These are phyloP conservation scores for Stegastes partitus DNA, from an alignment of 2,113 vertebrate species.

Conservation along the genomic window DNA sequence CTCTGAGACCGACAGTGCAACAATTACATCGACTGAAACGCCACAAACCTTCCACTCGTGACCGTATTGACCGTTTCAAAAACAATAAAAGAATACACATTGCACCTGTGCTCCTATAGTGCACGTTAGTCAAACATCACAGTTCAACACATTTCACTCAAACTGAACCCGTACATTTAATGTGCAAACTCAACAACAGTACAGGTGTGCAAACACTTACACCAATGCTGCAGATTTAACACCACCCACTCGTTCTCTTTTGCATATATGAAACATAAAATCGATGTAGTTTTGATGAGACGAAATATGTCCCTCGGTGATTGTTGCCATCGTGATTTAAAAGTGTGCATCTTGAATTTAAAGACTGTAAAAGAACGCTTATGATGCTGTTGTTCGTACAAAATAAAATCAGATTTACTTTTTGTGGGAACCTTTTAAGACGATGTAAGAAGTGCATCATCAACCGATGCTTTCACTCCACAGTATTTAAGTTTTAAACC, in stretches of 20 bases:
- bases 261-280: constrained; percentile 62
- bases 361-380: constrained; percentile 28
- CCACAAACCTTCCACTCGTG: background rate
- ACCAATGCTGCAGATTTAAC: constrained; percentile 41
- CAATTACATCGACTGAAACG: background rate
- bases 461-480: background rate
- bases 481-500: background rate
- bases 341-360: background rate
- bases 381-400: background rate
- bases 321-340: background rate
- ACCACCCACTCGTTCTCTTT: background rate
- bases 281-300: constrained; percentile 12
- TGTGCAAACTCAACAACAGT: constrained; percentile 61
- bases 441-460: background rate
- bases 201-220: constrained; percentile 27
- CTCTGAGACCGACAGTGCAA: constrained; percentile 18
- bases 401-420: background rate
- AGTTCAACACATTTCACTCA: constrained; percentile 23
- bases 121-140: constrained; percentile 22
- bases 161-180: constrained; percentile 8
- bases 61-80: background rate
- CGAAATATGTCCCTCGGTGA: constrained; percentile 12
- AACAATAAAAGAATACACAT: constrained; percentile 24
- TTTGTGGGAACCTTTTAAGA: background rate
- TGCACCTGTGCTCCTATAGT: constrained; percentile 62